Evolutionary conservation across 2,113 vertebrate species (phyloP).

Genomic region (Aspidoscelis tigris): DNA sequence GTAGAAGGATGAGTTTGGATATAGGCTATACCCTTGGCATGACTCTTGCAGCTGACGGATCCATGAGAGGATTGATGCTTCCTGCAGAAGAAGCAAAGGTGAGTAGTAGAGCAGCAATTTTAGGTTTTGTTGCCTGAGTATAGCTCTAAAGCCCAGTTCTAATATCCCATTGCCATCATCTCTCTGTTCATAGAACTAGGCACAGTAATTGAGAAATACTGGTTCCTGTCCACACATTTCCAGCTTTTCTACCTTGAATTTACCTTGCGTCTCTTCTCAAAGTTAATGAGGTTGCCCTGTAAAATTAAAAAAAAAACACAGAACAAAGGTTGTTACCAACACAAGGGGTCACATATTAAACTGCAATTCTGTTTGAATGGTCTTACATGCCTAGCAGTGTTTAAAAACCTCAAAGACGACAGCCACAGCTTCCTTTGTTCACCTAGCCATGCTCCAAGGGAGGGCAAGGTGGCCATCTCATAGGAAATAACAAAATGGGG

Average conservation of each 20-base stretch:
- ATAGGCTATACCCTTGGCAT: slow-evolving; percentile 78
- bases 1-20: slow-evolving; percentile 61
- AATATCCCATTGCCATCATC: too few species aligned
- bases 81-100: slow-evolving; percentile 65
- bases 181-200: fast-evolving
- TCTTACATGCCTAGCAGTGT: neutral
- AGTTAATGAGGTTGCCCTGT: slow-evolving; percentile 87
- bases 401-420: neutral
- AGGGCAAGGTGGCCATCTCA: too few species aligned
- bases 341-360: neutral
- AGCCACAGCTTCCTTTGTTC: neutral
- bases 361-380: neutral
- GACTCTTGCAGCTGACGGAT: slow-evolving; percentile 85
- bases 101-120: neutral
- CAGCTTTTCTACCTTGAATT: slow-evolving; percentile 20
- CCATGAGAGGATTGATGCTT: slow-evolving; percentile 86
- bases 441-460: neutral
- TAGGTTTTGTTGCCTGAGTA: neutral
- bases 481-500: too few species aligned
- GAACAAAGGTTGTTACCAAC: neutral
- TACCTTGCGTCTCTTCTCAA: slow-evolving; percentile 90
- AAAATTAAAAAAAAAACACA: neutral
- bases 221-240: neutral
- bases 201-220: neutral
- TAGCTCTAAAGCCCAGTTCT: neutral